Base-by-base conservation (phyloP, 2,888 invertebrate species). In the Polydrusus cervinus region DNA sequence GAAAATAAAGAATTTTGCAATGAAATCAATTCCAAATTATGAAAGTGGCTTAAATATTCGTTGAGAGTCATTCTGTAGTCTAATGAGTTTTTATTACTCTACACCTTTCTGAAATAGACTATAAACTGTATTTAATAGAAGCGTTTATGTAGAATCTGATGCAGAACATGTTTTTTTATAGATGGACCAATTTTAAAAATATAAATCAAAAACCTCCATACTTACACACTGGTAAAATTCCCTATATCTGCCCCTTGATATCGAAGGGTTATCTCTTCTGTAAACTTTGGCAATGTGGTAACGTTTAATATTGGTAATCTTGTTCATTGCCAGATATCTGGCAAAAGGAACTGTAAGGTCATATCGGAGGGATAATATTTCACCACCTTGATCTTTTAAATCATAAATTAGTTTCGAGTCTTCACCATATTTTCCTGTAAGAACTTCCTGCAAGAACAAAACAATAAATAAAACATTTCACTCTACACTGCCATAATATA, bases 231-330 rank as follows among this genome's bases (percentile, higher is more conserved):
- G 99, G 89, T 97, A 99, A 88, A 99, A 99, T 87, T 99, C 99
- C 79, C 99, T 90, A 85, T 97, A 99, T 80, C 99, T 91, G 30
- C 99, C 99, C 86, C 93, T 92, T 0, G 97, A 95, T 92, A 99
- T 98, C 0, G 98, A 95, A 1, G 99, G 99, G 87, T 98, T 98
- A 87, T 99, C 99, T 80, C 99, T 90, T 67, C 99, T 90, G 86
- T 99, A 99, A 5, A 99, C 99, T 89, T 99, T 99, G 38, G 98
- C 99, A 80, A 99, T 98, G 85, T 99, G 99, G 87, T 99, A 99
- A 71, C 99, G 91, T 87, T 99, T 99, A 77, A 99, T 93, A 81
- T 92, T 95, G 55, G 91, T 92, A 64, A 99, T 94, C 89, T 99
- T 99, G 87, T 94, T 97, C 98, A 99, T 98, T 0, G 99, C 99